A percentile compares a stretch with the other conserved stretches of the same genome.
These are phyloP conservation scores for Agrotis ipsilon DNA, from an alignment of 2,888 invertebrate genomes.

Conservation along the genomic window DNA sequence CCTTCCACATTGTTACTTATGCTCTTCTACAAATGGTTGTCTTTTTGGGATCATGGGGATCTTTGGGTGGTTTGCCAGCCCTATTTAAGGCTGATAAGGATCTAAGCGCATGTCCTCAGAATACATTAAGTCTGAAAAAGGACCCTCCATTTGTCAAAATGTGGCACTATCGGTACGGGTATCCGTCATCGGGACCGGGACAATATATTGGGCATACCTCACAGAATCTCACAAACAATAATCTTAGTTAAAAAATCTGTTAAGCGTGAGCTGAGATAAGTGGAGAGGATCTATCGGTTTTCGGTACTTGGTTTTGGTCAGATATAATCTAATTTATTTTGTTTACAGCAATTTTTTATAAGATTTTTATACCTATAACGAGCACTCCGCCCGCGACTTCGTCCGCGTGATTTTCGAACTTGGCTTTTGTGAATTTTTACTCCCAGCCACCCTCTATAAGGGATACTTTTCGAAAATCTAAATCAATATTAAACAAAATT, in stretches of 20 bases:
- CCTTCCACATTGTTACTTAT: slow-evolving; percentile 1
- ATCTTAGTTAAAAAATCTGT: slow-evolving; percentile 61
- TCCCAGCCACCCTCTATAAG: too few relatives aligned
- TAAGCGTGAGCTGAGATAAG: slow-evolving; percentile 51
- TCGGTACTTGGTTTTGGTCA: neutral
- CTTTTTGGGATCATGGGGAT: slow-evolving; percentile 20
- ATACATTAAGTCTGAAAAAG: slow-evolving; percentile 84
- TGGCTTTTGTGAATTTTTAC: too few relatives aligned
- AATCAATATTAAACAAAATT: too few relatives aligned
- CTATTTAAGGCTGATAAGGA: slow-evolving; percentile 70
- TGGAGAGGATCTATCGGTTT: slow-evolving; percentile 14
- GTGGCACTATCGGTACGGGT: slow-evolving; percentile 84
- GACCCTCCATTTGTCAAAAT: slow-evolving; percentile 89
- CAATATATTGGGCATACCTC: slow-evolving; percentile 87
- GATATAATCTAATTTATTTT: slow-evolving; percentile 7
- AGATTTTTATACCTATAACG: too few relatives aligned
- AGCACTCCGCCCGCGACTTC: too few relatives aligned
- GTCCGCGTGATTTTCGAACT: too few relatives aligned
- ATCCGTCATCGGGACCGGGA: slow-evolving; percentile 86
- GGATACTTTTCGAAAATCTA: too few relatives aligned
- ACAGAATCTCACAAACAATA: slow-evolving; percentile 77
- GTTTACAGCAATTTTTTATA: slow-evolving; percentile 5
- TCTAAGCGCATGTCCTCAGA: slow-evolving; percentile 81
- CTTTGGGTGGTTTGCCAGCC: slow-evolving; percentile 45
- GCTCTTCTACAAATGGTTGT: neutral